A percentile compares a stretch with the other conserved stretches of the same genome.
phyloP scores from a whole-genome alignment of 1,140 invertebrate genomes.

The Pentalonia nigronervosa region DNA sequence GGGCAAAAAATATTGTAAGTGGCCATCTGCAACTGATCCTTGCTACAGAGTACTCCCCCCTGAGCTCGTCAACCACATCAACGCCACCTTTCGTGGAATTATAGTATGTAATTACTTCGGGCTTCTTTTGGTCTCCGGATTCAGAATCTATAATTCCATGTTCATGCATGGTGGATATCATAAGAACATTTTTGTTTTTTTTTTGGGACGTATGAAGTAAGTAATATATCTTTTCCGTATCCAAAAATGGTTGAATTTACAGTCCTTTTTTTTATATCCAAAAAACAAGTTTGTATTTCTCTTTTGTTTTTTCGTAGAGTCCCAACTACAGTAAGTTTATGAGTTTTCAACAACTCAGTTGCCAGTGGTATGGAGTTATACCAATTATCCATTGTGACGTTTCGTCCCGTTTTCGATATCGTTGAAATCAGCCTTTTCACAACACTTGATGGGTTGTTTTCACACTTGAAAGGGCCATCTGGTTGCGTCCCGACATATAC shows the following conservation, averaged over 20 bases:
- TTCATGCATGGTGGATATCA: conserved; percentile 14
- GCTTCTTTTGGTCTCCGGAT: not conserved
- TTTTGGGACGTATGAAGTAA: conserved; percentile 17
- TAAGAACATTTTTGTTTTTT: not conserved
- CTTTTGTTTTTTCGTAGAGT: conserved; percentile 64
- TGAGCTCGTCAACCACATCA: not conserved
- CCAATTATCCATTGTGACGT: conserved; percentile 62
- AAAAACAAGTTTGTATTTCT: conserved; percentile 49
- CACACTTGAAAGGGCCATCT: conserved; percentile 62
- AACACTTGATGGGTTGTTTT: conserved; percentile 58
- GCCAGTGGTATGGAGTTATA: conserved; percentile 59
- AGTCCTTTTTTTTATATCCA: conserved; percentile 9
- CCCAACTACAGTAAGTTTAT: conserved; percentile 60
- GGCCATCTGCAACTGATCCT: conserved; percentile 23
- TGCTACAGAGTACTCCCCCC: not conserved
- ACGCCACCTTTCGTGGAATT: conserved; percentile 3
- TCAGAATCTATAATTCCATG: not conserved
- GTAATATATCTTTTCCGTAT: conserved; percentile 1
- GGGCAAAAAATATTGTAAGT: conserved; percentile 7
- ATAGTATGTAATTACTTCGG: not conserved
- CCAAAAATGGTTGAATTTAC: not conserved
- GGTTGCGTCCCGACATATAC: conserved; percentile 63
- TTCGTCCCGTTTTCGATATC: conserved; percentile 59
- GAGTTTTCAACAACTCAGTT: conserved; percentile 43
- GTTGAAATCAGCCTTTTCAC: not conserved